Percentiles rank a stretch among this genome's conserved stretches.
These are phyloP conservation scores for Micoletzkya japonica DNA, from an alignment of 2,888 invertebrate genomes.

Conservation along the genomic window DNA sequence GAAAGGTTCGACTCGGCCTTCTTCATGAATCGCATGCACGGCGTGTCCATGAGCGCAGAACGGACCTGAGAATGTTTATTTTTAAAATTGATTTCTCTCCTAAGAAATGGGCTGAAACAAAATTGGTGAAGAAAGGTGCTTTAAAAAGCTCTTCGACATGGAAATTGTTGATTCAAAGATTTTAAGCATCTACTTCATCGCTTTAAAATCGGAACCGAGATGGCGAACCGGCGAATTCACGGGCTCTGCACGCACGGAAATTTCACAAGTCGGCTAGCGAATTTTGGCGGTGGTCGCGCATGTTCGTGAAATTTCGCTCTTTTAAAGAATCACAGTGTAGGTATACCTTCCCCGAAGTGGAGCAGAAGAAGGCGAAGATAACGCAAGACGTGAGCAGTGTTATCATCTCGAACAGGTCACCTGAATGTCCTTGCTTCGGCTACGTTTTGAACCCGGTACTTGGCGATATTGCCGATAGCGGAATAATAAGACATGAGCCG, in stretches of 20 bases:
- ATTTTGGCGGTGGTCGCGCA: too few species aligned
- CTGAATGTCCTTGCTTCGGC: conserved; percentile 30
- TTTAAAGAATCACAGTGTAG: background rate
- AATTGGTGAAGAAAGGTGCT: background rate
- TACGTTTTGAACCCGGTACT: background rate
- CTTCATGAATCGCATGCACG: conserved; percentile 34
- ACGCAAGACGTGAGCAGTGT: conserved; percentile 56
- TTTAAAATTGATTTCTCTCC: too few species aligned
- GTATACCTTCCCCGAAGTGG: conserved; percentile 42
- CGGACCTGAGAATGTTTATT: too few species aligned
- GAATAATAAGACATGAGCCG: background rate
- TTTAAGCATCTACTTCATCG: too few species aligned
- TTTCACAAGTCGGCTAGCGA: too few species aligned
- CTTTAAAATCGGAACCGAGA: too few species aligned
- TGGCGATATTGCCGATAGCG: background rate
- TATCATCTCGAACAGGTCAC: conserved; percentile 56
- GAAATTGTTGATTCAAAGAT: too few species aligned
- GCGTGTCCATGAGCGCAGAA: conserved; percentile 36
- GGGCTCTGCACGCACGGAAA: too few species aligned
- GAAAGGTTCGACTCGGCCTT: conserved; percentile 13
- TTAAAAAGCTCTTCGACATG: too few species aligned
- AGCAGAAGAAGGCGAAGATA: conserved; percentile 55
- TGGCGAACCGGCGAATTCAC: too few species aligned
- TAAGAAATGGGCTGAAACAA: conserved; percentile 32
- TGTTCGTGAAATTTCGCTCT: too few species aligned